Base-by-base conservation (phyloP, 2,888 invertebrate genomes). In the Cerastis rubricosa region DNA sequence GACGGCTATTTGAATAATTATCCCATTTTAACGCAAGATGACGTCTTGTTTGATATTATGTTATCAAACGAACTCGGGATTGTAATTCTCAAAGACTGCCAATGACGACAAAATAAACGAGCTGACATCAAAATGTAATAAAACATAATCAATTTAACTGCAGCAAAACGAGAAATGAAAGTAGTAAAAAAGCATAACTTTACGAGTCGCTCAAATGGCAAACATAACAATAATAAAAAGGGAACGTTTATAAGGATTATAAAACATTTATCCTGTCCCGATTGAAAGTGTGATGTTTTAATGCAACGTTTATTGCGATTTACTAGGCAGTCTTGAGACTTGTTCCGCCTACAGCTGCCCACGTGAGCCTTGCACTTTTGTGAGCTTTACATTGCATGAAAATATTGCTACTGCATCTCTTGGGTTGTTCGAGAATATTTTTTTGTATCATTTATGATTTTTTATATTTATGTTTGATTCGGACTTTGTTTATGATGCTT, bases 231-330 rank as follows among this genome's bases (percentile, higher is more conserved):
- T 78, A 83, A 71, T 71, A 78, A 59, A 85, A 87, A 85, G 89
- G 89, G 86, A 89, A 87, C 89, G 82, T 82, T 84, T 84, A 85
- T 90, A 89, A 87, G 89, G 78, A 89, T 90, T 87, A 87, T 85
- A 90, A 89, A 90, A 91, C 92, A 91, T 93, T 92, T 93, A 92
- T 92, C 81, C 82, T 83, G 78, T 82, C 84, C 76, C 74, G 89
- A 88, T 89, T 85, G 89, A 89, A 90, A 89, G 86, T 87, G 89
- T 91, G 89, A 90, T 89, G 90, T 88, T 93, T 91, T 91, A 94
- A 93, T 92, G 92, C 88, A 88, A 91, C 90, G 89, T 91, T 94
- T 93, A 93, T 93, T 91, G 90, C 92, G 89, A 94, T 94, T 95
- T 94, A 94, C 91, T 92, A 89, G 65, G 79, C 78, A 87, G 90